Evolutionary conservation across 2,797 vertebrate genomes (phyloP).

Genomic region (Pipistrellus kuhlii): DNA sequence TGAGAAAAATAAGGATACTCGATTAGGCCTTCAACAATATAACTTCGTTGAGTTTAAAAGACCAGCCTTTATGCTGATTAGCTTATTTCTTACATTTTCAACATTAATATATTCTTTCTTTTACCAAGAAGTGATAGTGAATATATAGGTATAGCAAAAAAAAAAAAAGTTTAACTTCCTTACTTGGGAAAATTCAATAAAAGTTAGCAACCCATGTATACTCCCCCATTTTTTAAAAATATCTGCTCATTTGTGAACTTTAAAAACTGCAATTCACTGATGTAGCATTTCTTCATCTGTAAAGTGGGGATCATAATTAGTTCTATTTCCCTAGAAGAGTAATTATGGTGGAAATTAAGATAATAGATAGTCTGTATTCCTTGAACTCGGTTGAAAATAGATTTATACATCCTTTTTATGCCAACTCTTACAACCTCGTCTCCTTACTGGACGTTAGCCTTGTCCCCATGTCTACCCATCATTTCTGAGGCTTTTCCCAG

Average conservation of each 20-base stretch:
- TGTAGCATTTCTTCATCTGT: not conserved
- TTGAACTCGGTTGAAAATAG: constrained; percentile 1
- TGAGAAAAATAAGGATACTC: not conserved
- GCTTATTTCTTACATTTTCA: not conserved
- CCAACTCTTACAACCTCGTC: not conserved
- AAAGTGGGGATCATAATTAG: not conserved
- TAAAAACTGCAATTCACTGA: not conserved
- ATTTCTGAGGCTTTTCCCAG: not conserved
- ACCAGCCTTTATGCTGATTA: not conserved
- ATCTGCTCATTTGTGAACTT: not conserved
- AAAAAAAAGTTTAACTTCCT: not conserved
- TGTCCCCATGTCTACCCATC: no score
- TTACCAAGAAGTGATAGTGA: constrained; percentile 4
- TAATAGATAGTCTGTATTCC: not conserved
- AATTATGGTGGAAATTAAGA: not conserved
- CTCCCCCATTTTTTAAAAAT: not conserved
- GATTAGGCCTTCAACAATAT: not conserved
- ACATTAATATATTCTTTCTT: constrained; percentile 41
- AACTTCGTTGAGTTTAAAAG: not conserved
- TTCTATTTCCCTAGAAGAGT: not conserved
- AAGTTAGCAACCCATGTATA: not conserved
- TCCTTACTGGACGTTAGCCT: not conserved
- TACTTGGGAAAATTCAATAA: not conserved
- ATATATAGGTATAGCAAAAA: not conserved
- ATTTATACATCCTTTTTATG: not conserved